Percentiles rank a stretch among this genome's conserved stretches.
Evolutionary conservation across 2,888 invertebrate genomes (phyloP).

Genomic region (Catotricha subobsoleta): DNA sequence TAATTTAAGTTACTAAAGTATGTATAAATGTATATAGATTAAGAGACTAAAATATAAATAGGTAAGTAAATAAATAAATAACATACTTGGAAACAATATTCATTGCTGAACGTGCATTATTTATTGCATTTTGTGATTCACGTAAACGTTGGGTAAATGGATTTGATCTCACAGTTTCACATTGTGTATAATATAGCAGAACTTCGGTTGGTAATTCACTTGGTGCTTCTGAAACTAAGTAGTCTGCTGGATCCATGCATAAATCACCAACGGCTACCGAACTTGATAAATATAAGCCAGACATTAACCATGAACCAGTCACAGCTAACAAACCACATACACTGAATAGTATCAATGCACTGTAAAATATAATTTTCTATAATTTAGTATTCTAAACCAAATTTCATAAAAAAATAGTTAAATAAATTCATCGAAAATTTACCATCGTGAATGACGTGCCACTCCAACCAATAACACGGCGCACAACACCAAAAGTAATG

Average conservation of each 20-base stretch:
- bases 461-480: slow-evolving; percentile 79
- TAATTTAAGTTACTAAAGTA: too few relatives aligned
- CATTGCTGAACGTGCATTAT: slow-evolving; percentile 31
- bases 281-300: slow-evolving; percentile 68
- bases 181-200: slow-evolving; percentile 63
- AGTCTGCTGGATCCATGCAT: slow-evolving; percentile 69
- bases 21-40: too few relatives aligned
- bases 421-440: background rate
- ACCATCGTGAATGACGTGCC: slow-evolving; percentile 56
- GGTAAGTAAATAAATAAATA: too few relatives aligned
- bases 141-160: slow-evolving; percentile 65
- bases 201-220: slow-evolving; percentile 39
- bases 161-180: slow-evolving; percentile 60
- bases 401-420: too few relatives aligned
- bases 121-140: slow-evolving; percentile 55
- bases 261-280: slow-evolving; percentile 74
- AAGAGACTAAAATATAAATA: too few relatives aligned
- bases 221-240: slow-evolving; percentile 47
- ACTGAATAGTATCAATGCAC: slow-evolving; percentile 76
- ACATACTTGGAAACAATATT: slow-evolving; percentile 23
- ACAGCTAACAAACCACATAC: slow-evolving; percentile 74
- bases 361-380: slow-evolving; percentile 21
- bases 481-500: slow-evolving; percentile 69
- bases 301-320: slow-evolving; percentile 74
- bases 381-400: too few relatives aligned